Percentiles rank a stretch among this genome's conserved stretches.
These are phyloP conservation scores for Arctia plantaginis DNA, from an alignment of 2,888 invertebrate species.

Conservation along the genomic window DNA sequence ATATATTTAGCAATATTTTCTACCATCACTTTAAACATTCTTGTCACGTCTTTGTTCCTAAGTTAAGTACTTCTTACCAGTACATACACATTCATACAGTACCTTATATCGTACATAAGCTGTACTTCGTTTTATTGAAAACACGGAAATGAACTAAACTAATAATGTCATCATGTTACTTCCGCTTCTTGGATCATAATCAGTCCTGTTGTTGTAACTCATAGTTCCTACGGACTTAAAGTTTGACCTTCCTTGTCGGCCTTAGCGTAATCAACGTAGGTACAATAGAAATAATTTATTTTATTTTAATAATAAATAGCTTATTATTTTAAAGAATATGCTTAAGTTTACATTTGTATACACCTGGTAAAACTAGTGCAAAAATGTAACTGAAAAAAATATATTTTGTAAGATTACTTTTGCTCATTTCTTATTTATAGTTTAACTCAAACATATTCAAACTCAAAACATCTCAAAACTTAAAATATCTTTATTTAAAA, in stretches of 20 bases:
- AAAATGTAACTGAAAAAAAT: no score
- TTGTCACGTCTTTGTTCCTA: background rate
- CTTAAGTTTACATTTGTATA: no score
- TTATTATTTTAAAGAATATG: background rate
- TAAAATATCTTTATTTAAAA: no score
- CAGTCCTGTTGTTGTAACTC: background rate
- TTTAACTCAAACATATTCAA: no score
- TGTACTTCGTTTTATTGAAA: background rate
- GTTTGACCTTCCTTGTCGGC: background rate
- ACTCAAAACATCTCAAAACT: no score
- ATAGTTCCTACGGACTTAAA: background rate
- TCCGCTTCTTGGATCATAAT: conserved; percentile 6
- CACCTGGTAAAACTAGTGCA: no score
- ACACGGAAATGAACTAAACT: conserved; percentile 9
- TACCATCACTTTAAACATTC: background rate
- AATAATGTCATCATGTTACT: background rate
- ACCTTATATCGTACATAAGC: background rate
- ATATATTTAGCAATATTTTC: background rate
- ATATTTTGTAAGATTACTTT: background rate
- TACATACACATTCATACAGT: background rate
- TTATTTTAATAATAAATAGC: background rate
- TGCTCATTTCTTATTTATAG: no score
- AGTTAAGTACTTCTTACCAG: background rate
- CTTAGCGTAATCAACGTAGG: background rate
- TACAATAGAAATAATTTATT: background rate